Percentiles rank a stretch among this genome's conserved stretches.
These are phyloP conservation scores for Leptinotarsa undecemlineata DNA, from an alignment of 1,140 invertebrate genomes.

Conservation along the genomic window DNA sequence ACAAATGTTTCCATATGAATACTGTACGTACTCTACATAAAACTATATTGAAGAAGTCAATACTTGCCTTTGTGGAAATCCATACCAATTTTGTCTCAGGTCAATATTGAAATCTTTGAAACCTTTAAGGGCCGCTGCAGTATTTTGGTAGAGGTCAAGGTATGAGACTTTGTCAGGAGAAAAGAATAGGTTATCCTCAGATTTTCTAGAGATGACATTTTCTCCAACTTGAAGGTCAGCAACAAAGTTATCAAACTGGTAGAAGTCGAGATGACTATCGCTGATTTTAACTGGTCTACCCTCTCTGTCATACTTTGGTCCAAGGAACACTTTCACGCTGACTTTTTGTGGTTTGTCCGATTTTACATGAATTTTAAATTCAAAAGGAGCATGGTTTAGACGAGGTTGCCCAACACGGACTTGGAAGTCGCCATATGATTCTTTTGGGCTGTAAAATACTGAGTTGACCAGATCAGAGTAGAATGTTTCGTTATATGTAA, in stretches of 20 bases:
- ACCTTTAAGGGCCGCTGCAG: slow-evolving; percentile 60
- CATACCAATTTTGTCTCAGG: slow-evolving; percentile 54
- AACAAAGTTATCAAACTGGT: slow-evolving; percentile 62
- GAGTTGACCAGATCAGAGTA: slow-evolving; percentile 70
- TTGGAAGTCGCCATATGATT: slow-evolving; percentile 48
- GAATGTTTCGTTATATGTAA: slow-evolving; percentile 73
- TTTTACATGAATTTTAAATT: slow-evolving; percentile 62
- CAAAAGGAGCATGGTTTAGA: slow-evolving; percentile 68
- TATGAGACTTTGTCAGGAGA: slow-evolving; percentile 66
- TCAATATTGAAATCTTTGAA: slow-evolving; percentile 58
- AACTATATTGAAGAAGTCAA: not conserved
- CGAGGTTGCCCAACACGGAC: slow-evolving; percentile 57
- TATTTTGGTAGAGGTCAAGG: slow-evolving; percentile 61
- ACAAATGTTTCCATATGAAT: no score
- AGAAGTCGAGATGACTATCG: slow-evolving; percentile 62
- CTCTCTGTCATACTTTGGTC: slow-evolving; percentile 68
- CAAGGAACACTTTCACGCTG: slow-evolving; percentile 68
- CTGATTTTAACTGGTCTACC: slow-evolving; percentile 57
- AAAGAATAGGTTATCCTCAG: slow-evolving; percentile 65
- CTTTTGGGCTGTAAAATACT: slow-evolving; percentile 54
- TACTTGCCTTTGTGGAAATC: slow-evolving; percentile 34
- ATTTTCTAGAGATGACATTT: slow-evolving; percentile 69
- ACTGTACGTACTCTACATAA: no score
- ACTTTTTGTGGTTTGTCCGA: slow-evolving; percentile 61
- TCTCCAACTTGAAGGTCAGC: slow-evolving; percentile 65